These are phyloP conservation scores for Saturnia japonica DNA, from an alignment of 2,888 invertebrate species.

Conservation along the genomic window DNA sequence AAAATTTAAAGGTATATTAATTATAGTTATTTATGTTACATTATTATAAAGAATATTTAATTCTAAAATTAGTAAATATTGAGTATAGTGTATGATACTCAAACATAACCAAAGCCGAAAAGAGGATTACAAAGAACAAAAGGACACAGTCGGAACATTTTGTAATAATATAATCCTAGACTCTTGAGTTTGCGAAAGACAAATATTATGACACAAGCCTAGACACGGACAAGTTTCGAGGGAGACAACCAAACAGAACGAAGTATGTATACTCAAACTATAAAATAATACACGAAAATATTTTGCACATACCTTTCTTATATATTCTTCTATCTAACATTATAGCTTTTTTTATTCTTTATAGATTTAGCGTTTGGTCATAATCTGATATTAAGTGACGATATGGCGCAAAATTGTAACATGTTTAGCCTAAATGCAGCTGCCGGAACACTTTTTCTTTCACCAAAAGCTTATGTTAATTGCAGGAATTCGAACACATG, in stretches of 20 bases:
- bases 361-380: too few relatives aligned
- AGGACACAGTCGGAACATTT: conserved; percentile 44
- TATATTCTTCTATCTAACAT: too few relatives aligned
- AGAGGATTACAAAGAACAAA: conserved; percentile 48
- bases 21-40: too few relatives aligned
- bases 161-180: conserved; percentile 45
- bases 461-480: too few relatives aligned
- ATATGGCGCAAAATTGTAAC: too few relatives aligned
- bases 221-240: conserved; percentile 53
- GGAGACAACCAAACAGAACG: conserved; percentile 48
- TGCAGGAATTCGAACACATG: too few relatives aligned
- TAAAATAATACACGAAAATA: background rate
- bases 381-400: too few relatives aligned
- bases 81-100: conserved; percentile 32
- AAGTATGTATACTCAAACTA: conserved; percentile 23
- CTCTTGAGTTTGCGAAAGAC: conserved; percentile 55
- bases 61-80: conserved; percentile 18
- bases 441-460: too few relatives aligned
- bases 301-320: background rate
- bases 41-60: background rate
- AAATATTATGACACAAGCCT: conserved; percentile 72
- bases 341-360: too few relatives aligned
- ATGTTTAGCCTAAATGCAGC: too few relatives aligned
- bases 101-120: conserved; percentile 43
- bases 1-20: too few relatives aligned